Conservation (phyloP, 2,113 vertebrate genomes). For the Empidonax traillii region DNA sequence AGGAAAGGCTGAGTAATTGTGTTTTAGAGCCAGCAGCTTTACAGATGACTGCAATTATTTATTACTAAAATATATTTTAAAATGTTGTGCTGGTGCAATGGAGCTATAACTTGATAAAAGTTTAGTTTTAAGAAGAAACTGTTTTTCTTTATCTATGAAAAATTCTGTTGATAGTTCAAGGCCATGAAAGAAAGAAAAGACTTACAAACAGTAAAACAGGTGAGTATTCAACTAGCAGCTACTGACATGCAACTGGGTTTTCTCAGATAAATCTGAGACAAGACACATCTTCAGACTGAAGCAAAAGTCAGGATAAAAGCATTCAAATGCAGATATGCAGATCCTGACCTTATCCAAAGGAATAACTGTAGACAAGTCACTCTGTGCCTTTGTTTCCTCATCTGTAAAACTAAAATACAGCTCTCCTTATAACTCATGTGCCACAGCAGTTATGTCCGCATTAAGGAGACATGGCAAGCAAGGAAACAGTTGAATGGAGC, state of each 20-base stretch:
- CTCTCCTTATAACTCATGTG: not conserved
- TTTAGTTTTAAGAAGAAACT: not conserved
- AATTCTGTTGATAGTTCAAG: not conserved
- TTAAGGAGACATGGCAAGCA: not conserved
- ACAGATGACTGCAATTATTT: slow-evolving; percentile 8
- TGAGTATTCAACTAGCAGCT: not conserved
- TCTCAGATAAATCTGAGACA: not conserved
- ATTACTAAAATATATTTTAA: slow-evolving; percentile 12
- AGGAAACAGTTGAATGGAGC: not conserved
- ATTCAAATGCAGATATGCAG: not conserved
- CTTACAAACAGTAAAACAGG: not conserved
- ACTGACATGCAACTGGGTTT: not conserved
- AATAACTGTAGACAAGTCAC: not conserved
- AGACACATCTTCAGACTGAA: not conserved
- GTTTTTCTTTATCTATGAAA: not conserved
- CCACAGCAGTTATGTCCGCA: not conserved
- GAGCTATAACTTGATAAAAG: not conserved
- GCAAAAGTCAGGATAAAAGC: not conserved
- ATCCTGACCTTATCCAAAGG: not conserved
- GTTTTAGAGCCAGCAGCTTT: slow-evolving; percentile 35
- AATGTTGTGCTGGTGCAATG: not conserved
- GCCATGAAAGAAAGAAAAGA: not conserved
- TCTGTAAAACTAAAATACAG: not conserved
- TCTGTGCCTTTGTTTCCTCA: not conserved
- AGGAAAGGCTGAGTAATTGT: not conserved